Conservation (phyloP, 2,113 vertebrate species). For the Propithecus coquereli region DNA sequence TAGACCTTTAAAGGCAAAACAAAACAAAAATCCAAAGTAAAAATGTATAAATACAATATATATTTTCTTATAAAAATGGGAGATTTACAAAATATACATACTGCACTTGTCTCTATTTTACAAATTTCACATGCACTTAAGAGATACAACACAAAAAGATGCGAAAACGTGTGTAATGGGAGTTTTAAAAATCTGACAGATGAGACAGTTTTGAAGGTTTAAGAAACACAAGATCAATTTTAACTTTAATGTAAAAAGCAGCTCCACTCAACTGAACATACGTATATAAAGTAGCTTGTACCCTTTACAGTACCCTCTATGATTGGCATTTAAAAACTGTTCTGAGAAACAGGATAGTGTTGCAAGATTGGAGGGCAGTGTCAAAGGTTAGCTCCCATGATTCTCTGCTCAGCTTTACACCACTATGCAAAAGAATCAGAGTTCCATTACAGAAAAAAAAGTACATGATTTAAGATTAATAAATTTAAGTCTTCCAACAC, state of each 20-base stretch:
- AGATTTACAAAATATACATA: conserved; percentile 93
- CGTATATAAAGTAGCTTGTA: conserved; percentile 35
- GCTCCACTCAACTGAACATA: conserved; percentile 58
- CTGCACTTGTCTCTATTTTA: conserved; percentile 83
- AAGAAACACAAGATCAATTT: conserved; percentile 58
- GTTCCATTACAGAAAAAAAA: conserved; percentile 22
- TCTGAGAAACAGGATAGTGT: conserved; percentile 40
- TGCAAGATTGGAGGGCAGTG: conserved; percentile 28
- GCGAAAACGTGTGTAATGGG: conserved; percentile 62
- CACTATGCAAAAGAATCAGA: conserved; percentile 60
- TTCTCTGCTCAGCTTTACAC: conserved; percentile 45
- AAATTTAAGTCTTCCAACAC: conserved; percentile 75
- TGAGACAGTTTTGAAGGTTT: conserved; percentile 51
- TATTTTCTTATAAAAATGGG: conserved; percentile 90
- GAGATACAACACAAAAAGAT: conserved; percentile 76
- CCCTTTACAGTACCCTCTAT: conserved; percentile 16
- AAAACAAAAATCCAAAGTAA: conserved; percentile 85
- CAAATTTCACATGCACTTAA: conserved; percentile 83
- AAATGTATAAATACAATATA: conserved; percentile 94
- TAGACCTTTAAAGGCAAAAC: conserved; percentile 80
- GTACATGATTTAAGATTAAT: conserved; percentile 77
- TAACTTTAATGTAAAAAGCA: conserved; percentile 61
- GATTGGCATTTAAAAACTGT: conserved; percentile 47
- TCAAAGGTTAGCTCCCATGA: conserved; percentile 34
- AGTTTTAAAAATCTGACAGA: conserved; percentile 65